Evolutionary conservation across 2,888 invertebrate species (phyloP).

Genomic region (Ophioninae sp.): DNA sequence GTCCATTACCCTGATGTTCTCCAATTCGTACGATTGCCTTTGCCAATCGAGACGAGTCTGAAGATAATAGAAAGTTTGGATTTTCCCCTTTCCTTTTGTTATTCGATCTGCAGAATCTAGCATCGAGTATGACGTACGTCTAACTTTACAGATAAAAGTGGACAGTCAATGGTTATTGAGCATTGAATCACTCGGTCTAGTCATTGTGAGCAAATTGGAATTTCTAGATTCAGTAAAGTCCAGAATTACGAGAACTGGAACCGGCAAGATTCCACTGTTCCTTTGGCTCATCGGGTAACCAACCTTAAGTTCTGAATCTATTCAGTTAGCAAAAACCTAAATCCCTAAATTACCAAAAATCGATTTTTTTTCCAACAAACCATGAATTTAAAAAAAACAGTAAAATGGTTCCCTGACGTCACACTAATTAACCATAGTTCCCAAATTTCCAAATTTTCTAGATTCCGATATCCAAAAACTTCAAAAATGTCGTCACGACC

Average conservation of each 20-base stretch:
- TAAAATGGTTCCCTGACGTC: too few relatives aligned
- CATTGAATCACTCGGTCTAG: not conserved
- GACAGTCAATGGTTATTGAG: not conserved
- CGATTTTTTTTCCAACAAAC: too few relatives aligned
- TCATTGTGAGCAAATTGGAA: not conserved
- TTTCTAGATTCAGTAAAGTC: not conserved
- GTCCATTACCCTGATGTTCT: slow-evolving; percentile 17
- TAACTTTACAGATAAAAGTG: not conserved
- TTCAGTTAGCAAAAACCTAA: too few relatives aligned
- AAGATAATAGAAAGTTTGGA: not conserved
- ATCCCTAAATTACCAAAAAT: too few relatives aligned
- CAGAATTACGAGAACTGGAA: not conserved
- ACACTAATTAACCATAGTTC: not conserved
- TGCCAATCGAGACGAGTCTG: not conserved
- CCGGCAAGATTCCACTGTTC: not conserved
- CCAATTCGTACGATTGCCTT: not conserved
- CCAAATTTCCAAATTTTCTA: not conserved
- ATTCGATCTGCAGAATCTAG: not conserved
- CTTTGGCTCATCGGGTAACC: not conserved
- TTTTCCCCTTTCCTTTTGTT: not conserved
- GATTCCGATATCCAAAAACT: not conserved
- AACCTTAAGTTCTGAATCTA: not conserved
- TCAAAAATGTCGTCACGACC: not conserved
- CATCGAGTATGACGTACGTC: not conserved
- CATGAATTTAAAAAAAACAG: too few relatives aligned